Evolutionary conservation across 2,888 invertebrate genomes (phyloP).

Genomic region (Gryllus longicercus): DNA sequence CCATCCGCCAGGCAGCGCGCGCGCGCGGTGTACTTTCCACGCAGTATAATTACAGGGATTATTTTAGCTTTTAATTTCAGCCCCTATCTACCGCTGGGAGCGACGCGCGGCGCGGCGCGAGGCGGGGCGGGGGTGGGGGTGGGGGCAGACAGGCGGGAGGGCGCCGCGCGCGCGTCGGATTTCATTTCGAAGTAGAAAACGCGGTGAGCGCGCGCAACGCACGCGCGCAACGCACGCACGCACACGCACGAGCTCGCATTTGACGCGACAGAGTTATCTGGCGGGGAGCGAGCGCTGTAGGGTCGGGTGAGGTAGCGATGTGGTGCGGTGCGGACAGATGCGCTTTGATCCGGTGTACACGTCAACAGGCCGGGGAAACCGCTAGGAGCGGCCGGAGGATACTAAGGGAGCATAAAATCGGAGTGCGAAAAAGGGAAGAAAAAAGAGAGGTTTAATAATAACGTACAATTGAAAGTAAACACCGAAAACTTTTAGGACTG

Average conservation of each 20-base stretch:
- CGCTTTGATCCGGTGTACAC: too few species aligned
- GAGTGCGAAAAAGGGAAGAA: too few species aligned
- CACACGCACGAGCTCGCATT: background rate
- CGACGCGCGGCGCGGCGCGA: background rate
- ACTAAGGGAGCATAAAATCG: too few species aligned
- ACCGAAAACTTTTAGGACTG: too few species aligned
- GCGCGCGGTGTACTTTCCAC: background rate
- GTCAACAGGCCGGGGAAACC: too few species aligned
- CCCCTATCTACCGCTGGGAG: background rate
- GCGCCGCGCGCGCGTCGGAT: background rate
- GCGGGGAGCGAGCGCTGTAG: too few species aligned
- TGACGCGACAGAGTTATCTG: background rate
- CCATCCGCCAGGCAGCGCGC: background rate
- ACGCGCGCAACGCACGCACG: background rate
- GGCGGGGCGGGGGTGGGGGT: background rate
- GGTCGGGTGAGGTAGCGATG: too few species aligned
- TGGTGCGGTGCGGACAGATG: too few species aligned
- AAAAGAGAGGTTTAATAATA: too few species aligned
- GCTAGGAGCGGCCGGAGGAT: too few species aligned
- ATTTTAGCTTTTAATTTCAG: background rate
- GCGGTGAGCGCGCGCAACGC: background rate
- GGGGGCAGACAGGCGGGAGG: background rate
- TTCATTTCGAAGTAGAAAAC: slow-evolving; percentile 1
- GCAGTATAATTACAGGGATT: background rate
- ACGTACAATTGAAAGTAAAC: too few species aligned